Evolutionary conservation across 2,113 vertebrate genomes (phyloP).

Genomic region (Vicugna pacos): DNA sequence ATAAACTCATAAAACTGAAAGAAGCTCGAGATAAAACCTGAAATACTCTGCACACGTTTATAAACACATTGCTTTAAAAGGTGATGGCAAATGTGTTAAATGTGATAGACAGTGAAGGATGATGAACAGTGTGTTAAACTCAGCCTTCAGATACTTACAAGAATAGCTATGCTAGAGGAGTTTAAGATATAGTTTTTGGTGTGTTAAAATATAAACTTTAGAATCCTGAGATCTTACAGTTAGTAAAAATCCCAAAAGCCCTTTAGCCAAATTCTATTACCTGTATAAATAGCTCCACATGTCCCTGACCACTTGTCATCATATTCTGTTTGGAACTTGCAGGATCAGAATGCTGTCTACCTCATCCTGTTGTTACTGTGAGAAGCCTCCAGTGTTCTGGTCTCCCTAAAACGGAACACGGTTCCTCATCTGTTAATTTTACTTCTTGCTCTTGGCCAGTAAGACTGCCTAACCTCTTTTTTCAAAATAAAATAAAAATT

Average conservation of each 20-base stretch:
- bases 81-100: neutral
- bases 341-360: neutral
- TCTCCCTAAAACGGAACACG: neutral
- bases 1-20: neutral
- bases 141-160: neutral
- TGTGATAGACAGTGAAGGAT: neutral
- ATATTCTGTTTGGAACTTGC: neutral
- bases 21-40: neutral
- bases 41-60: neutral
- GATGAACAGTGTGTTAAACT: neutral
- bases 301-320: neutral
- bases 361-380: neutral
- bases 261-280: neutral
- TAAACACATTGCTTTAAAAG: constrained; percentile 6
- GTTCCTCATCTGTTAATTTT: neutral
- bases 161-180: neutral
- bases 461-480: neutral
- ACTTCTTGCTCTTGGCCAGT: neutral
- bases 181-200: neutral
- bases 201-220: neutral
- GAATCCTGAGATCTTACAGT: neutral
- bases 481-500: neutral
- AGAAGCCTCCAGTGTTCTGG: neutral
- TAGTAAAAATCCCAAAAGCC: neutral
- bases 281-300: neutral